phyloP scores from a whole-genome alignment of 2,888 invertebrate species.

The Philereme transversata region DNA sequence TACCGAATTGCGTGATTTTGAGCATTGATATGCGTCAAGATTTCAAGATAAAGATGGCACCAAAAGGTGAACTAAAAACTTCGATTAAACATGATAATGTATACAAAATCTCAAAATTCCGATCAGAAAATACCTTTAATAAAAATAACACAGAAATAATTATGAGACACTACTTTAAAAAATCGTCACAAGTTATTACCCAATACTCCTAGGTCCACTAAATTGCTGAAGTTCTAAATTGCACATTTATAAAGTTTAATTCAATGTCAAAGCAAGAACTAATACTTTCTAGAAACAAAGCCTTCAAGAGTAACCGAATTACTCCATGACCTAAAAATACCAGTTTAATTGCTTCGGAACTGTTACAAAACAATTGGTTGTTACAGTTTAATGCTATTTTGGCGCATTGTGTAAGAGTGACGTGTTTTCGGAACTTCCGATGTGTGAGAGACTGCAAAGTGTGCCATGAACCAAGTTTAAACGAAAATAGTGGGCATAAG shows the following conservation, averaged over 20 bases:
- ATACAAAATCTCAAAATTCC: too few relatives aligned
- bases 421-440: constrained; percentile 23
- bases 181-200: background rate
- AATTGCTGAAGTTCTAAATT: constrained; percentile 3
- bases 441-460: constrained; percentile 5
- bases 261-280: constrained; percentile 20
- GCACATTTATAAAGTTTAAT: constrained; percentile 17
- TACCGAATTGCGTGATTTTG: too few relatives aligned
- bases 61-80: too few relatives aligned
- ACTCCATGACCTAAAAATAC: constrained; percentile 25
- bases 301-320: constrained; percentile 4
- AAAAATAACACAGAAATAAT: too few relatives aligned
- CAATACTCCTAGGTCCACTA: background rate
- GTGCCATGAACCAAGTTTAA: constrained; percentile 9
- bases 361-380: constrained; percentile 30
- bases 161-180: too few relatives aligned
- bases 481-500: constrained; percentile 2
- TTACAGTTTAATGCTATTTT: constrained; percentile 23
- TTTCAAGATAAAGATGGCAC: too few relatives aligned
- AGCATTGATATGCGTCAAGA: too few relatives aligned
- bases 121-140: too few relatives aligned
- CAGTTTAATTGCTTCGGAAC: constrained; percentile 14
- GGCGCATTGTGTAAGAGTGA: constrained; percentile 20
- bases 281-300: constrained; percentile 16
- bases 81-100: too few relatives aligned